Conservation (phyloP, 1,140 invertebrate species). For the Ostrea denselamellosa region DNA sequence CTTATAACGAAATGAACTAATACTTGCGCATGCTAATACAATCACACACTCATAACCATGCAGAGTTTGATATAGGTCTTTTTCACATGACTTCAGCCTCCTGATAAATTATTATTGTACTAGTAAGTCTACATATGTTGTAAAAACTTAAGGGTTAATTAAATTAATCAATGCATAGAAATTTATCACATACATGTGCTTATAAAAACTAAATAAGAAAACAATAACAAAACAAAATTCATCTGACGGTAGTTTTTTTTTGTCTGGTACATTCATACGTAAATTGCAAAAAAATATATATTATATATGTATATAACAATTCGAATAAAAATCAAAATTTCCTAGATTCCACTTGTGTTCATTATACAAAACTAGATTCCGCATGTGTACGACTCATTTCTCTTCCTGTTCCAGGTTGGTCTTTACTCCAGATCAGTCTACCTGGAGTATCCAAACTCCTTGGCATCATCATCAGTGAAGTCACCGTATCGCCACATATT, state of each 20-base stretch:
- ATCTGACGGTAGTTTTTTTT: slow-evolving; percentile 7
- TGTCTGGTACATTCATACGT: slow-evolving; percentile 11
- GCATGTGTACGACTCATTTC: slow-evolving; percentile 48
- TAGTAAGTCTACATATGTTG: not conserved
- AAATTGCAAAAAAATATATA: slow-evolving; percentile 28
- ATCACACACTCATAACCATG: not conserved
- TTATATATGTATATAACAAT: slow-evolving; percentile 45
- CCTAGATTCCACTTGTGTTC: slow-evolving; percentile 66
- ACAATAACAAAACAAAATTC: slow-evolving; percentile 14
- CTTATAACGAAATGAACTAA: too few species aligned
- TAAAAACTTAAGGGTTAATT: not conserved
- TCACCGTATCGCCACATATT: slow-evolving; percentile 98
- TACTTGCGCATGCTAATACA: not conserved
- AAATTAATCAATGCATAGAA: not conserved
- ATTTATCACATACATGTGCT: not conserved
- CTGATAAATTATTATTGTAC: not conserved
- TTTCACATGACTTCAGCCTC: not conserved
- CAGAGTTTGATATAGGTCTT: not conserved
- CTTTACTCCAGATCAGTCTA: slow-evolving; percentile 46
- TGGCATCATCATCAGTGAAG: slow-evolving; percentile 96
- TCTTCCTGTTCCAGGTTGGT: not conserved
- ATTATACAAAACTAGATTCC: slow-evolving; percentile 45
- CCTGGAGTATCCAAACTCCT: slow-evolving; percentile 86
- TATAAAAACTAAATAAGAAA: not conserved
- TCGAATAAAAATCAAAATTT: slow-evolving; percentile 51